Conservation (phyloP, 2,797 vertebrate genomes). For the Sylvia borin region DNA sequence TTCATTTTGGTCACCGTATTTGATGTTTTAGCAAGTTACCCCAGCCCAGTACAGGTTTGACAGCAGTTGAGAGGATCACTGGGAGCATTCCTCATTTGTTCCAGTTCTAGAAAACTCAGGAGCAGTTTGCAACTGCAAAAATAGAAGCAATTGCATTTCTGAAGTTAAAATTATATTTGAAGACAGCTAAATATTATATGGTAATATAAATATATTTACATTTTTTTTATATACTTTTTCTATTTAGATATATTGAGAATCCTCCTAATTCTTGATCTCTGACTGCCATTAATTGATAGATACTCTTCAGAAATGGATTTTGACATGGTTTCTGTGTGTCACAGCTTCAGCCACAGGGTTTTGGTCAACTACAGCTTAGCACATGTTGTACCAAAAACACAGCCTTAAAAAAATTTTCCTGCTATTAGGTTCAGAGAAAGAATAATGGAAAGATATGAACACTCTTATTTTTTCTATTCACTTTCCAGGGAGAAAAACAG, state of each 20-base stretch:
- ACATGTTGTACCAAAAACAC: background rate
- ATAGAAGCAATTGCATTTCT: background rate
- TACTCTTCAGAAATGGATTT: background rate
- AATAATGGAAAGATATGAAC: background rate
- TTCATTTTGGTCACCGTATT: background rate
- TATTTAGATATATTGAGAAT: background rate
- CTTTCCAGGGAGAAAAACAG: background rate
- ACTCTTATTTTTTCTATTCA: background rate
- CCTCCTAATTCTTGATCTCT: background rate
- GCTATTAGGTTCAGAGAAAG: background rate
- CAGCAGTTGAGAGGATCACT: background rate
- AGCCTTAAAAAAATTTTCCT: background rate
- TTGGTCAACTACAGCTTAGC: background rate
- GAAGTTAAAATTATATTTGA: background rate
- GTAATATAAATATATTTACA: background rate
- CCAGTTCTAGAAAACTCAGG: background rate
- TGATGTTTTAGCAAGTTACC: background rate
- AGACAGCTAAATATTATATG: background rate
- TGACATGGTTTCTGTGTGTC: background rate
- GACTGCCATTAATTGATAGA: background rate
- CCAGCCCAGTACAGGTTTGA: background rate
- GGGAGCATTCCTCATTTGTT: background rate
- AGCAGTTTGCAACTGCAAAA: background rate
- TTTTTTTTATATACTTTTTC: background rate
- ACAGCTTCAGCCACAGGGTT: background rate